Evolutionary conservation across 1,140 invertebrate species (phyloP), one percentile per base, ranked within the genome.

Genomic region (Heliconius hermathena): DNA sequence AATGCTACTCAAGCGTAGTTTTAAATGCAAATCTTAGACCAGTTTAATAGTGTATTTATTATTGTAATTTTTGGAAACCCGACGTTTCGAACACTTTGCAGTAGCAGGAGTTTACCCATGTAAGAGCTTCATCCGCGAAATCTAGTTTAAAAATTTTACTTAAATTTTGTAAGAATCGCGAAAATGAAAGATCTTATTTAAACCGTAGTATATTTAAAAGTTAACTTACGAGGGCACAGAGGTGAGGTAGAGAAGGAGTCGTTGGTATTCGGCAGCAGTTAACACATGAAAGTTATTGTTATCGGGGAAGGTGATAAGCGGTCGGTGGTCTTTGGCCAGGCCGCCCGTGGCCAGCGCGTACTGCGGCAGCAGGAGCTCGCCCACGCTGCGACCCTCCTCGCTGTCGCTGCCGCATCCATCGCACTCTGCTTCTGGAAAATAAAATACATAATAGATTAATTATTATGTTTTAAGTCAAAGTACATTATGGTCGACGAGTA

Each of bases 291-390:
- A 98, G 94, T 98, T 98, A 87, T 97, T 97, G 90, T 97, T 96
- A 95, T 99, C 98, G 71, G 99, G 98, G 95, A 99, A 99, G 80
- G 98, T 99, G 86, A 99, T 97, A 83, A 99, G 96, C 20, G 98
- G 98, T 88, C 97, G 98, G 83, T 98, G 98, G 91, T 99, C 98
- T 83, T 96, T 95, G 9, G 98, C 98, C 94, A 98, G 97, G 29
- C 98, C 98, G 84, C 98, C 98, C 80, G 98, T 98, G 81, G 99
- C 97, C 87, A 99, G 97, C 72, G 97, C 97, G 94, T 97, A 98
- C 93, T 98, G 97, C 71, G 97, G 96, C 85, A 98, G 97, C 71
- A 99, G 94, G 83, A 99, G 95, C 89, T 98, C 97, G 20, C 97
- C 97, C 84, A 99, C 98, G 91, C 83, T 89, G 6, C 94, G 90